Evolutionary conservation across 2,797 vertebrate species (phyloP).

Genomic region (Ispidina picta): DNA sequence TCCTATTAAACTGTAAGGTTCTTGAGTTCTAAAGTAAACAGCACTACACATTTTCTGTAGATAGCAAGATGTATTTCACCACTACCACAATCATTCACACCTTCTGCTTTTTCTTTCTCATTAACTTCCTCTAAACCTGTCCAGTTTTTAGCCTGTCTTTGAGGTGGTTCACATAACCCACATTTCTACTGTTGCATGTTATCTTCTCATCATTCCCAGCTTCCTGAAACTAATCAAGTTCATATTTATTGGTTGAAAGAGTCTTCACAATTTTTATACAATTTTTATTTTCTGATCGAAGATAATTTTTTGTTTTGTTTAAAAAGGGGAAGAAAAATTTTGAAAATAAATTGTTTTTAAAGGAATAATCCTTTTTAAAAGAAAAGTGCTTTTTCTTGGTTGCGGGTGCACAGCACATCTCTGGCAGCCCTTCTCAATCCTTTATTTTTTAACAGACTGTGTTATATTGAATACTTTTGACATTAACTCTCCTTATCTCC

Average conservation of each 20-base stretch:
- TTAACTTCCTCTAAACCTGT: background rate
- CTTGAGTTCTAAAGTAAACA: background rate
- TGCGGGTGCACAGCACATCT: background rate
- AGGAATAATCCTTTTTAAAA: background rate
- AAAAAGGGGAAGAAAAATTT: background rate
- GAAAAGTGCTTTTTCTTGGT: background rate
- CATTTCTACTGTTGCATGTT: background rate
- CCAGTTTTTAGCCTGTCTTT: background rate
- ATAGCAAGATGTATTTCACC: background rate
- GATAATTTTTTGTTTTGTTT: background rate
- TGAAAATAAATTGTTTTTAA: background rate
- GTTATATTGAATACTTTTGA: background rate
- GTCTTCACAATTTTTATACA: background rate
- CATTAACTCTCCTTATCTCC: background rate
- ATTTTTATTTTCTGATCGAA: background rate
- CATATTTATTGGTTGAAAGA: fast-evolving
- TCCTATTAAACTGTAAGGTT: background rate
- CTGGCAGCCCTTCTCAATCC: background rate
- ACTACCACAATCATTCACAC: background rate
- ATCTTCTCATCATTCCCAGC: background rate
- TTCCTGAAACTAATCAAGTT: background rate
- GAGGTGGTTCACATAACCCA: background rate
- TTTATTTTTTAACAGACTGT: background rate
- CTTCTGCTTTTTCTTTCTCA: background rate
- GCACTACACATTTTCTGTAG: background rate